These are phyloP conservation scores for Panagrolaimus sp. DNA, from an alignment of 1,140 invertebrate genomes.

Conservation along the genomic window DNA sequence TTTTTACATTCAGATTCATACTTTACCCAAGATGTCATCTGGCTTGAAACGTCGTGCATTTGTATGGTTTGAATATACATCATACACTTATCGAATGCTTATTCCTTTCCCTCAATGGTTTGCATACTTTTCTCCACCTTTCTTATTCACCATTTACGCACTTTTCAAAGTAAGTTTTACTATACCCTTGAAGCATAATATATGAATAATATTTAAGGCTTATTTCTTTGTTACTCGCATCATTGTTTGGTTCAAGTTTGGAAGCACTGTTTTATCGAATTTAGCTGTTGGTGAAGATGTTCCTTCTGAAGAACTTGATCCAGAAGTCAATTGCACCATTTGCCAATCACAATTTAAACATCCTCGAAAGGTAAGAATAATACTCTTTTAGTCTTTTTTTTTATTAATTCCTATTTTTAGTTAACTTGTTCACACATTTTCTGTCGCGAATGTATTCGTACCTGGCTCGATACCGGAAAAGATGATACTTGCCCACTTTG, in stretches of 20 bases:
- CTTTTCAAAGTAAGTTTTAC: conserved; percentile 6
- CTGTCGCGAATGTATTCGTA: not conserved
- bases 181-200: not conserved
- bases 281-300: not conserved
- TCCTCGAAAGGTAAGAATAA: not conserved
- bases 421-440: not conserved
- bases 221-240: not conserved
- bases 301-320: not conserved
- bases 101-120: conserved; percentile 2
- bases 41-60: not conserved
- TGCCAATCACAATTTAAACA: not conserved
- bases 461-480: conserved; percentile 11
- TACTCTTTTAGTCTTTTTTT: not conserved
- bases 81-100: conserved; percentile 1
- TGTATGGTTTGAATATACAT: conserved; percentile 6
- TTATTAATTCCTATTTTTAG: not conserved
- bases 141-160: not conserved
- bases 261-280: not conserved
- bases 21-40: not conserved
- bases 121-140: not conserved
- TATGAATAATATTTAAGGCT: not conserved
- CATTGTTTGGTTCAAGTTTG: conserved; percentile 13
- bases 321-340: not conserved
- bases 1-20: too few relatives aligned
- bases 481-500: conserved; percentile 13